Evolutionary conservation across 2,888 invertebrate species (phyloP).

Genomic region (Shargacucullia verbasci): DNA sequence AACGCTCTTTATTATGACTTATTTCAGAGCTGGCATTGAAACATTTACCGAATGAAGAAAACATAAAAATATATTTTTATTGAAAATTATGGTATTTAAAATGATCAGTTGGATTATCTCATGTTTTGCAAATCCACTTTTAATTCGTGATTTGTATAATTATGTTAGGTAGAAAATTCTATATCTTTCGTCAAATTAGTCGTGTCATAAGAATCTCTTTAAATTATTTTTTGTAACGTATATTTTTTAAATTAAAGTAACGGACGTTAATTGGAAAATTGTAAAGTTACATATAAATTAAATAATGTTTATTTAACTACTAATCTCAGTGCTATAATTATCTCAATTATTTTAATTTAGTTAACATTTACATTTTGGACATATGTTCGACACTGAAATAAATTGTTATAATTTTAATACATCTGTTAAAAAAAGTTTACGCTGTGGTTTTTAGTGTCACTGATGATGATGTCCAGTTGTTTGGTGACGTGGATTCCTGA

Average conservation of each 20-base stretch:
- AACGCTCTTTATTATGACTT: constrained; percentile 8
- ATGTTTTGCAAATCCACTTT: constrained; percentile 13
- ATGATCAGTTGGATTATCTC: constrained; percentile 10
- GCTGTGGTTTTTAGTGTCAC: constrained; percentile 89
- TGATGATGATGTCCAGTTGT: constrained; percentile 89
- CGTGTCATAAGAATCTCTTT: constrained; percentile 53
- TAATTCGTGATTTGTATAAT: constrained; percentile 26
- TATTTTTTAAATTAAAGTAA: constrained; percentile 30
- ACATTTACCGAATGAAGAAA: constrained; percentile 2
- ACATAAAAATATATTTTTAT: constrained; percentile 3
- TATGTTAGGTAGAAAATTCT: constrained; percentile 42
- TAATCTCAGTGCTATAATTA: constrained; percentile 67
- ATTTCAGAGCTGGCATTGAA: constrained; percentile 1
- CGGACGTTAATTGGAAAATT: neutral
- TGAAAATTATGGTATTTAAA: constrained; percentile 6
- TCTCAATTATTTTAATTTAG: constrained; percentile 51
- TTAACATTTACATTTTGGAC: constrained; percentile 60
- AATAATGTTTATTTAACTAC: constrained; percentile 53
- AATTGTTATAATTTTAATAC: constrained; percentile 71
- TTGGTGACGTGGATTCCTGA: constrained; percentile 91
- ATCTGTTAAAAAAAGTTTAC: constrained; percentile 79
- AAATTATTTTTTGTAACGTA: constrained; percentile 41
- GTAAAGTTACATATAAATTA: constrained; percentile 30
- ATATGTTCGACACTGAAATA: constrained; percentile 68
- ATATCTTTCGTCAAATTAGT: constrained; percentile 38